phyloP scores from a whole-genome alignment of 2,888 invertebrate species.

The Lysandra coridon region DNA sequence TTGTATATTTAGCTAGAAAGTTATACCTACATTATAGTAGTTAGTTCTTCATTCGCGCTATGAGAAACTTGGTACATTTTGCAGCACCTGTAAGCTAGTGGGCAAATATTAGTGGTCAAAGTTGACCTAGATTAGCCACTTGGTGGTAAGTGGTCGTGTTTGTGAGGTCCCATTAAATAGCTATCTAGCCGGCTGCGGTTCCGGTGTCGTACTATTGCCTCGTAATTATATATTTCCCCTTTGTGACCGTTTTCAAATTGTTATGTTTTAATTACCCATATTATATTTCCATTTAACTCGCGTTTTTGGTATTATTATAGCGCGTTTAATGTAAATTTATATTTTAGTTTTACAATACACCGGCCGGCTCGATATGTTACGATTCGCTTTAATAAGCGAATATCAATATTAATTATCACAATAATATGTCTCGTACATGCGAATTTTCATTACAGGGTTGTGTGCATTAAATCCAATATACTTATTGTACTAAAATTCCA shows the following conservation, averaged over 20 bases:
- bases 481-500: conserved; percentile 1
- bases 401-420: conserved; percentile 16
- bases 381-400: neutral
- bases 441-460: conserved; percentile 10
- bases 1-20: neutral
- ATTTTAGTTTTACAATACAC: conserved; percentile 8
- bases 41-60: neutral
- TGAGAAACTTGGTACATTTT: neutral
- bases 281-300: conserved; percentile 14
- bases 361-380: neutral
- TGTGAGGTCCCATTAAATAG: conserved; percentile 3
- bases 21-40: neutral
- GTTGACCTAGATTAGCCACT: neutral
- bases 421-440: neutral
- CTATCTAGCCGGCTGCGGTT: neutral
- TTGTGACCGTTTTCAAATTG: neutral
- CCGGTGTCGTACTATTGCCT: neutral
- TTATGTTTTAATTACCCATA: conserved; percentile 20
- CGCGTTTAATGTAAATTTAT: neutral
- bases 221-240: neutral
- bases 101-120: neutral
- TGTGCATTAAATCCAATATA: conserved; percentile 1
- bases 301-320: neutral
- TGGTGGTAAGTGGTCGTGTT: neutral
- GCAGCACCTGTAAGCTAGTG: neutral